phyloP scores from a whole-genome alignment of 2,797 vertebrate species.

The Cyprinella venusta region DNA sequence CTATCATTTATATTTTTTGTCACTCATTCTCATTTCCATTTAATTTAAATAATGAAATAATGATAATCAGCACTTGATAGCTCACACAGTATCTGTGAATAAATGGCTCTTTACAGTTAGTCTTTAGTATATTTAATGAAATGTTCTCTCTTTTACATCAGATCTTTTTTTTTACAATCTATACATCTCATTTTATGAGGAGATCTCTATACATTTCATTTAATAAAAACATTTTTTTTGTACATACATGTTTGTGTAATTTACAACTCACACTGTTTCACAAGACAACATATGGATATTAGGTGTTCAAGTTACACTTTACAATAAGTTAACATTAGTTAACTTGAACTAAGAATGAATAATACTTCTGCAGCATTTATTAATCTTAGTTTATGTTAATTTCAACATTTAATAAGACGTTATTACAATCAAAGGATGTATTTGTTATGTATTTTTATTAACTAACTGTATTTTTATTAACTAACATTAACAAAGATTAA shows the following conservation, averaged over 20 bases:
- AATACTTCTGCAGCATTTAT: too few species aligned
- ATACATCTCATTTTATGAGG: background rate
- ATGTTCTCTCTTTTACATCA: background rate
- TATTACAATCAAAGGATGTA: too few species aligned
- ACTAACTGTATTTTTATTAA: too few species aligned
- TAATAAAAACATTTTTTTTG: conserved; percentile 12
- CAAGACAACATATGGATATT: conserved; percentile 10
- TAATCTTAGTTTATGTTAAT: too few species aligned
- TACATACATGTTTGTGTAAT: conserved; percentile 14
- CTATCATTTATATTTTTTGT: background rate
- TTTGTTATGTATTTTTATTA: too few species aligned
- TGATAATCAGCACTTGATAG: background rate
- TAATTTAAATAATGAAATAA: background rate
- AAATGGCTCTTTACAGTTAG: background rate
- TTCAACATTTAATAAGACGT: too few species aligned
- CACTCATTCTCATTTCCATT: background rate
- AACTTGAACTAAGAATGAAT: too few species aligned
- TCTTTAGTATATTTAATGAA: background rate
- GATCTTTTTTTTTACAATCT: background rate
- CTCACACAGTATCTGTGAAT: background rate
- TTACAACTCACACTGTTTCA: conserved; percentile 1
- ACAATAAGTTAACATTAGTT: too few species aligned
- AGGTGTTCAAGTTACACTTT: background rate
- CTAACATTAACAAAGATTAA: too few species aligned
- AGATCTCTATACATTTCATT: background rate